phyloP scores from a whole-genome alignment of 2,113 vertebrate species.

The Pterocles gutturalis region DNA sequence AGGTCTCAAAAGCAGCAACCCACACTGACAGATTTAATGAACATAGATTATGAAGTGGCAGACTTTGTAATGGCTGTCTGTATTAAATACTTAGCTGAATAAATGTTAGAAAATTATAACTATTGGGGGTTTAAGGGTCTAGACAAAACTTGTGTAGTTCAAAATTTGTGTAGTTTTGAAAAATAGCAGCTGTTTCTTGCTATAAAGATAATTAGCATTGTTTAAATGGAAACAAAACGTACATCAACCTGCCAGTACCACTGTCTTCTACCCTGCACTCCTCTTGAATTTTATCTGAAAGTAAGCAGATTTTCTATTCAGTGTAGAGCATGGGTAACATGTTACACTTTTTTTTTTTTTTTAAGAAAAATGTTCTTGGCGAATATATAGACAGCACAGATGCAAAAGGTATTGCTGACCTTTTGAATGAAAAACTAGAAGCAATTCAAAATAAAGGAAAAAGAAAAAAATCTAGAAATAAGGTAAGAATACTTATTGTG shows the following conservation, averaged over 20 bases:
- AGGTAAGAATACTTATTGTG: constrained; percentile 77
- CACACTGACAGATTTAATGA: neutral
- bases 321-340: too few species aligned
- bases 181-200: neutral
- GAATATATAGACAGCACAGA: constrained; percentile 90
- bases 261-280: neutral
- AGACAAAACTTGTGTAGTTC: neutral
- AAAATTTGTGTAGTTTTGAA: neutral
- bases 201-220: neutral
- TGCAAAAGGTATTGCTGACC: constrained; percentile 79
- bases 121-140: neutral
- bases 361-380: constrained; percentile 78
- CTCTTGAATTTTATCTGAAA: neutral
- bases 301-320: neutral
- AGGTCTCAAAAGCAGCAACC: neutral
- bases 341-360: neutral
- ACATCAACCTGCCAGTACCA: neutral
- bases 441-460: constrained; percentile 77
- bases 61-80: neutral
- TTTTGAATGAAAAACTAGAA: constrained; percentile 83
- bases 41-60: neutral
- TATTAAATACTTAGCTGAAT: neutral
- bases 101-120: neutral
- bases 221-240: neutral
- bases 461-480: constrained; percentile 76